phyloP scores from a whole-genome alignment of 2,797 vertebrate species.

The Ciconia nigra region DNA sequence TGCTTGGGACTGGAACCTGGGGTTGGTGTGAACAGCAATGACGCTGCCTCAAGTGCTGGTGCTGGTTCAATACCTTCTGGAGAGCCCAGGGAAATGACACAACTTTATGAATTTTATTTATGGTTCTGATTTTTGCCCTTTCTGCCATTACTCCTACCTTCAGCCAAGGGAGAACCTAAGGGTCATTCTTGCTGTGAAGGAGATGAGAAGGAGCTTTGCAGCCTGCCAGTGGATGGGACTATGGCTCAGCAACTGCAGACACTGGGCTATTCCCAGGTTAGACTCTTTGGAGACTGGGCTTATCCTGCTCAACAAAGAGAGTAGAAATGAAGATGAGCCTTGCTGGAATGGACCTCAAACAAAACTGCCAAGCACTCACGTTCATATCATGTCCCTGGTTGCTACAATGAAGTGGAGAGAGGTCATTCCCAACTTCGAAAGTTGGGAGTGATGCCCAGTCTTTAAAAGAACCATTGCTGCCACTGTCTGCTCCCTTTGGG shows the following conservation, averaged over 20 bases:
- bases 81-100: neutral
- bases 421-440: neutral
- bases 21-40: neutral
- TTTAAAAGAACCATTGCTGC: neutral
- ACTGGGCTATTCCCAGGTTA: neutral
- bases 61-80: neutral
- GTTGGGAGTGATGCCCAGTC: neutral
- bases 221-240: neutral
- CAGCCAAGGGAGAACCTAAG: neutral
- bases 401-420: neutral
- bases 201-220: neutral
- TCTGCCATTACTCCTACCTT: neutral
- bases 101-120: neutral
- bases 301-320: neutral
- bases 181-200: neutral
- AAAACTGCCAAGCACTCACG: neutral
- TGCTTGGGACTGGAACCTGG: neutral
- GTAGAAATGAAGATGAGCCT: neutral
- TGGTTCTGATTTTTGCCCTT: neutral
- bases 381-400: neutral
- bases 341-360: neutral
- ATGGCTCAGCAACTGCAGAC: fast-evolving
- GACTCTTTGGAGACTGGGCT: neutral
- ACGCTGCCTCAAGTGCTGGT: neutral
- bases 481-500: neutral